phyloP scores from a whole-genome alignment of 2,113 vertebrate species.

The Ceyx margarethae region DNA sequence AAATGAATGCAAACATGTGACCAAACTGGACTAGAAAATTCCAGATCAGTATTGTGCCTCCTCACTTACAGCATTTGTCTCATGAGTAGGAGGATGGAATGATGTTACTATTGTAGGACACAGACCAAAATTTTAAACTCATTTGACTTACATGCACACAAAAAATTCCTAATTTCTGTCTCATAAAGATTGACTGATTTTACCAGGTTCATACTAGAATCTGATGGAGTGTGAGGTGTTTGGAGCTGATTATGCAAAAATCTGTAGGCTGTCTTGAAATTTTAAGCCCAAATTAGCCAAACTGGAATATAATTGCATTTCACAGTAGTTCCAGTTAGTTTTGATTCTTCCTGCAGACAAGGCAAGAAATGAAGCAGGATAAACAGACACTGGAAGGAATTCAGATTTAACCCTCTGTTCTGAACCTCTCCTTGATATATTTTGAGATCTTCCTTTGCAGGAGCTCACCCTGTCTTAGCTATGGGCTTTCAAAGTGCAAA shows the following conservation, averaged over 20 bases:
- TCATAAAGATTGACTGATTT: background rate
- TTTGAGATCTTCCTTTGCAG: background rate
- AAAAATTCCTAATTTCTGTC: background rate
- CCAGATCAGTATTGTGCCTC: background rate
- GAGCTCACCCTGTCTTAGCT: background rate
- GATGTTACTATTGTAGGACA: background rate
- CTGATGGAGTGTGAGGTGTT: background rate
- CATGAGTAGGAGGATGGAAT: background rate
- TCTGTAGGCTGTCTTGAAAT: background rate
- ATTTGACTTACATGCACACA: background rate
- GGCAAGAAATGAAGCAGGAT: background rate
- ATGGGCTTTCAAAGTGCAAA: background rate
- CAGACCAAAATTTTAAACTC: background rate
- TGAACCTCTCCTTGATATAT: background rate
- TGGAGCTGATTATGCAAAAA: background rate
- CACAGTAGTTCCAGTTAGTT: background rate
- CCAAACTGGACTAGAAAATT: constrained; percentile 31
- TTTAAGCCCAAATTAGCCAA: background rate
- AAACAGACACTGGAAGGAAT: background rate
- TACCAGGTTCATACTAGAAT: background rate
- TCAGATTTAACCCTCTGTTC: background rate
- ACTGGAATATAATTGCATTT: background rate
- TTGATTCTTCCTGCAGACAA: background rate
- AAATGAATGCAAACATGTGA: constrained; percentile 17
- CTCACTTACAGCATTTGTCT: background rate